Evolutionary conservation across 2,797 vertebrate genomes (phyloP), one percentile per base, ranked within the genome.

Genomic region (Gymnoscopelus microlampas): DNA sequence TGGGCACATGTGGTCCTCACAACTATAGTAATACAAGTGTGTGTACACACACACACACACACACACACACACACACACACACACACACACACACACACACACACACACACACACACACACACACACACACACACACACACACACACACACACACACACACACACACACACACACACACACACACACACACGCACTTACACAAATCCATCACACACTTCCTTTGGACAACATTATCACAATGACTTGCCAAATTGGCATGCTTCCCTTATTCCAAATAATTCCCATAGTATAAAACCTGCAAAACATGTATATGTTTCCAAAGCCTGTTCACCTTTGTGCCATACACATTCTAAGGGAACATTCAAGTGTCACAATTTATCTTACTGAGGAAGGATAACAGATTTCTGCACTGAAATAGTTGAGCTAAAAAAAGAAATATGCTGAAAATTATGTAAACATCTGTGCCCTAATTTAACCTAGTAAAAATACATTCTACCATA

Each of bases 181-280:
- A 71, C 56, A 47, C 67, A 69, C 50, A 29, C 67, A 70, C 59
- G 19, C 39, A 70, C 35, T 24, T 5, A 69, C 32, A 60, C 24
- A 60, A 14, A 13, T 11, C 44, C 12, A 63, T 50, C 29, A 14
- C 19, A 69, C 48, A 53, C 9, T 66, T 66, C 63, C 63, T 49
- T 61, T 59, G 55, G 47, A 32, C 44, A 67, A 58, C 44, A 63
- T 63, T 63, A 63, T 70, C 29, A 47, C 67, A 61, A 55, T 54
- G 53, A 60, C 67, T 69, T 60, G 49, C 59, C 67, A 53, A 15
- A 57, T 53, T 47, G 50, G 50, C 60, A 50, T 14, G n/a, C 35
- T 74, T 61, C 5, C 49, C 9, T 65, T 15, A 55, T n/a, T 44
- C 15, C 5, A 51, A 71, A 19, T 50, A 12, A 54, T 10, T 73